These are phyloP conservation scores for Cataglyphis rosenhaueri DNA, from an alignment of 2,888 invertebrate genomes.

Conservation along the genomic window DNA sequence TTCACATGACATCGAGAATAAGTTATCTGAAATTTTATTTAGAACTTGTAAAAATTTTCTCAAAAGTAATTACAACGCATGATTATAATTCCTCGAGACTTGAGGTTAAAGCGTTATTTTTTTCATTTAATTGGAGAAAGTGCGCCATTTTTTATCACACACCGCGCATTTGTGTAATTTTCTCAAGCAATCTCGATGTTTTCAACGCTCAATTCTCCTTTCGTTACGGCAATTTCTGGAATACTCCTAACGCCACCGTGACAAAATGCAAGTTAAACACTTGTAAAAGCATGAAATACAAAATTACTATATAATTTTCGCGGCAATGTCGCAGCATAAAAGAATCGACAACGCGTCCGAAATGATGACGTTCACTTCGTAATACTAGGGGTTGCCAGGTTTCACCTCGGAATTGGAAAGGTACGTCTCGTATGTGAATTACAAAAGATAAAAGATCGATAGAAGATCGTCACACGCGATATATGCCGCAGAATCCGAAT, in stretches of 20 bases:
- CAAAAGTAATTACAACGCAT: not conserved
- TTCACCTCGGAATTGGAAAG: not conserved
- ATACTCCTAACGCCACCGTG: slow-evolving; percentile 11
- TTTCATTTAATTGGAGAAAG: not conserved
- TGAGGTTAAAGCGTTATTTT: not conserved
- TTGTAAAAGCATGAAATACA: slow-evolving; percentile 13
- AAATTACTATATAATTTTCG: slow-evolving; percentile 32
- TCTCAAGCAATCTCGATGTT: not conserved
- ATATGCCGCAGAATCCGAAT: slow-evolving; percentile 1
- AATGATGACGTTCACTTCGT: slow-evolving; percentile 4
- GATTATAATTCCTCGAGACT: not conserved
- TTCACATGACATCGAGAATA: not conserved
- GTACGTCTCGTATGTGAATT: not conserved
- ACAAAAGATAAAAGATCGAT: slow-evolving; percentile 24
- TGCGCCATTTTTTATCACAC: not conserved
- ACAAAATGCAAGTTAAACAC: slow-evolving; percentile 22
- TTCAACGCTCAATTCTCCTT: slow-evolving; percentile 13
- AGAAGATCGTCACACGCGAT: not conserved
- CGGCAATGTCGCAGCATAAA: not conserved
- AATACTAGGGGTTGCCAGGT: not conserved
- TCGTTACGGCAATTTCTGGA: slow-evolving; percentile 18
- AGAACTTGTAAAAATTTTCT: not conserved
- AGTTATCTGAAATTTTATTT: not conserved
- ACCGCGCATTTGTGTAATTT: not conserved
- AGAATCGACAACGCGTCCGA: not conserved